Evolutionary conservation across 1,140 invertebrate genomes (phyloP).

Genomic region (Leptinotarsa lineolata): DNA sequence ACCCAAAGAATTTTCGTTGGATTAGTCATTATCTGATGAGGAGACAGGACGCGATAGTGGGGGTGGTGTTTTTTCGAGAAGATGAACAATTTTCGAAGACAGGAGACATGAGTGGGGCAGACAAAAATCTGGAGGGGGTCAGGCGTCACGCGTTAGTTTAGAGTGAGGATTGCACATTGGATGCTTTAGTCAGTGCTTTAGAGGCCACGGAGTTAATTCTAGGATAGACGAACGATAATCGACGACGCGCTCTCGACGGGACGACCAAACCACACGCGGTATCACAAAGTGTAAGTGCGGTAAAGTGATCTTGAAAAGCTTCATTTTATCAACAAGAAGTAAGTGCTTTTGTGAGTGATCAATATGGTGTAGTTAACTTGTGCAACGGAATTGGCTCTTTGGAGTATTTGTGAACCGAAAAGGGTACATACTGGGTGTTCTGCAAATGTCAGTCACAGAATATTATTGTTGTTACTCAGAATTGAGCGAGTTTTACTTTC

Average conservation of each 20-base stretch:
- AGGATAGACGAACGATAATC: conserved; percentile 54
- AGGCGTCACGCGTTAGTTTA: conserved; percentile 48
- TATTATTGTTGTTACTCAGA: background rate
- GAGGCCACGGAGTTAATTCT: conserved; percentile 55
- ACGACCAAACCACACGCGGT: conserved; percentile 49
- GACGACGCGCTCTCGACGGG: conserved; percentile 54
- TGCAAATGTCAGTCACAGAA: background rate
- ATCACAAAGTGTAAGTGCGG: conserved; percentile 42
- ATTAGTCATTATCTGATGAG: conserved; percentile 42
- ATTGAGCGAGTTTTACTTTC: too few species aligned
- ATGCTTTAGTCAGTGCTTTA: conserved; percentile 56
- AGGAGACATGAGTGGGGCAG: conserved; percentile 31
- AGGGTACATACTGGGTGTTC: conserved; percentile 15
- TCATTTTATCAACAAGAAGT: conserved; percentile 44
- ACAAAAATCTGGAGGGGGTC: conserved; percentile 32
- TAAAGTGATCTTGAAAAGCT: conserved; percentile 37
- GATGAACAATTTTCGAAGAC: conserved; percentile 29
- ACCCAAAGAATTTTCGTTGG: conserved; percentile 25
- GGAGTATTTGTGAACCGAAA: conserved; percentile 11
- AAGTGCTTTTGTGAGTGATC: conserved; percentile 46
- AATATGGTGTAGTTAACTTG: conserved; percentile 31
- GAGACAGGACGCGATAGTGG: conserved; percentile 30
- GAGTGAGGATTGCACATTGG: conserved; percentile 48
- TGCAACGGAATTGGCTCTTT: conserved; percentile 12
- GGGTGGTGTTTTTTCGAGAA: conserved; percentile 22